These are phyloP conservation scores for Anagrus nilaparvatae DNA, from an alignment of 1,140 invertebrate species.

Conservation along the genomic window DNA sequence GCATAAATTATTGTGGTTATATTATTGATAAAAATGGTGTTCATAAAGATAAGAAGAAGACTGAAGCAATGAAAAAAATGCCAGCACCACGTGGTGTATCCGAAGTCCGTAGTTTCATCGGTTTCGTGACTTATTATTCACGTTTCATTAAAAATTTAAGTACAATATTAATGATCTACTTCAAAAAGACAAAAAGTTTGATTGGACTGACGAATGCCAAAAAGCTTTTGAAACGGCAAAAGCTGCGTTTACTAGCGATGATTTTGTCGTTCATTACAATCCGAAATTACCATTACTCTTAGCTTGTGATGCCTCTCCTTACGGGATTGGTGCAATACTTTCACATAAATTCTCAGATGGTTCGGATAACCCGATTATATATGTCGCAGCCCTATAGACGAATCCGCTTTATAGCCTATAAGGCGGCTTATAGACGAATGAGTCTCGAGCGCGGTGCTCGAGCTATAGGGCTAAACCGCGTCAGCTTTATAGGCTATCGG, in stretches of 20 bases:
- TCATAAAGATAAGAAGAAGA: too few species aligned
- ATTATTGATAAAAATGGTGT: too few species aligned
- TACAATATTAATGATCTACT: not conserved
- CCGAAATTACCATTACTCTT: not conserved
- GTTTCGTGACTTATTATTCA: constrained; percentile 2
- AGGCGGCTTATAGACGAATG: too few species aligned
- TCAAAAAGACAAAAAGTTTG: not conserved
- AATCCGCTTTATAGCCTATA: too few species aligned
- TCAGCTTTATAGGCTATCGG: too few species aligned
- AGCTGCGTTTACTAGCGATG: not conserved
- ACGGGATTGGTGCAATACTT: not conserved
- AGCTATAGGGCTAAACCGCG: too few species aligned
- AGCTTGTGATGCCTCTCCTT: not conserved
- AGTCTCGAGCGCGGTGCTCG: too few species aligned
- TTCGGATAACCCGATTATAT: not conserved
- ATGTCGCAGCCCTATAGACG: too few species aligned
- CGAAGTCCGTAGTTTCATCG: constrained; percentile 3
- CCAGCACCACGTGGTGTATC: not conserved
- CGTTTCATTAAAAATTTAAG: not conserved
- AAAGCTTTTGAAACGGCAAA: not conserved
- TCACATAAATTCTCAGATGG: not conserved
- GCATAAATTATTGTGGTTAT: too few species aligned
- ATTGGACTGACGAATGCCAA: not conserved
- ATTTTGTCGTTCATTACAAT: not conserved
- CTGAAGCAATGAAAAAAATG: too few species aligned